A percentile compares a stretch with the other conserved stretches of the same genome.
These are phyloP conservation scores for Hecatera dysodea DNA, from an alignment of 2,888 invertebrate genomes.

Conservation along the genomic window DNA sequence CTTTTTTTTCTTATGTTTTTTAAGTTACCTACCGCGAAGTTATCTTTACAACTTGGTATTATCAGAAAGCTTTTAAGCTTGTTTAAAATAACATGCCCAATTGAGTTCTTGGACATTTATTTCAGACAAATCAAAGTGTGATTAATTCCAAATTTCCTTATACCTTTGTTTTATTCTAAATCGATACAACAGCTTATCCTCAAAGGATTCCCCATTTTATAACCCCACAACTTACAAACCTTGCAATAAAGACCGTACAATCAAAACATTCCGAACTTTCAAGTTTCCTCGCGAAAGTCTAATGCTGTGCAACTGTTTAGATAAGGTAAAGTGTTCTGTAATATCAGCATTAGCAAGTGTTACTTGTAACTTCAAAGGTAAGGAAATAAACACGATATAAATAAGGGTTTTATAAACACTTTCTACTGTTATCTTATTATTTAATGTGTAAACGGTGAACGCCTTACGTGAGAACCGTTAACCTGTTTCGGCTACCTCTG, in stretches of 20 bases:
- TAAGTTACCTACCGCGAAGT: neutral
- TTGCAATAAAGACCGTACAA: slow-evolving; percentile 33
- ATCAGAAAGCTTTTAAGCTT: neutral
- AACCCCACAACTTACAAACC: slow-evolving; percentile 37
- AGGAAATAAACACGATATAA: slow-evolving; percentile 58
- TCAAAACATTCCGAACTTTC: slow-evolving; percentile 47
- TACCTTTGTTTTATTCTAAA: slow-evolving; percentile 27
- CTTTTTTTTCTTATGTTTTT: neutral
- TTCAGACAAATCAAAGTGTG: neutral
- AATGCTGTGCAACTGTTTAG: slow-evolving; percentile 56
- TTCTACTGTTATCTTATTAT: slow-evolving; percentile 60
- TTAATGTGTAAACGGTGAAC: slow-evolving; percentile 47
- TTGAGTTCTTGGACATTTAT: slow-evolving; percentile 9
- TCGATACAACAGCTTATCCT: slow-evolving; percentile 15
- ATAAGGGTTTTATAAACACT: slow-evolving; percentile 64
- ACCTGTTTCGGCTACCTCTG: slow-evolving; percentile 41
- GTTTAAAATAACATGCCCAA: neutral
- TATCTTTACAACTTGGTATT: neutral
- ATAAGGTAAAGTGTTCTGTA: slow-evolving; percentile 58
- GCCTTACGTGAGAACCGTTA: slow-evolving; percentile 42
- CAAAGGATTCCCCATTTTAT: slow-evolving; percentile 45
- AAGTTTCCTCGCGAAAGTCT: slow-evolving; percentile 57
- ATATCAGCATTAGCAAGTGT: slow-evolving; percentile 46
- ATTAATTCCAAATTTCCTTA: slow-evolving; percentile 7
- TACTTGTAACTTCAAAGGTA: slow-evolving; percentile 63